These are phyloP conservation scores for Catostylus mosaicus DNA, from an alignment of 30 jellyfish, hydroid and myxozoan species.

Conservation along the genomic window DNA sequence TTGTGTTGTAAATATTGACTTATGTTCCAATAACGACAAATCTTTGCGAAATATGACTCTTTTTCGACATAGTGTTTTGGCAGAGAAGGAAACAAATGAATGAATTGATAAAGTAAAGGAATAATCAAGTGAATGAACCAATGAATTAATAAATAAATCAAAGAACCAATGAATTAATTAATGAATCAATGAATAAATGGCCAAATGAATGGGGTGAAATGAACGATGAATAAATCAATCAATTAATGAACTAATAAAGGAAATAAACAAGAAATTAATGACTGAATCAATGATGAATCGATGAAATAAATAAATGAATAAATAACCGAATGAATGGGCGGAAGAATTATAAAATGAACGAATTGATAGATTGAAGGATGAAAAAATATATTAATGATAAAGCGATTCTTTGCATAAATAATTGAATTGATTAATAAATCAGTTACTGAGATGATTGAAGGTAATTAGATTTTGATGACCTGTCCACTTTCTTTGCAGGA, in stretches of 20 bases:
- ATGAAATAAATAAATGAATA: background rate
- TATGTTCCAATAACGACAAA: too few species aligned
- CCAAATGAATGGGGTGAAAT: background rate
- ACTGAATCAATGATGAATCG: background rate
- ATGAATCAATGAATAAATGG: background rate
- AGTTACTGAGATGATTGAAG: background rate
- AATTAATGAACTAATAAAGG: background rate
- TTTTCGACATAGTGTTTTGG: too few species aligned
- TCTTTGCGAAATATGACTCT: too few species aligned
- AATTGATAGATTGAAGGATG: background rate
- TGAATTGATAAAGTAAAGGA: background rate
- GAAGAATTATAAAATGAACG: background rate
- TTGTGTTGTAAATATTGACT: background rate
- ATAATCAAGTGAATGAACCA: background rate
- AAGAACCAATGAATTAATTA: too few species aligned
- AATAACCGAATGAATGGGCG: background rate
- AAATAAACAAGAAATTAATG: too few species aligned
- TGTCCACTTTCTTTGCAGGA: conserved; percentile 51
- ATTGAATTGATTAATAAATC: background rate
- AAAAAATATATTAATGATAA: background rate
- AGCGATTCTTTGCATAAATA: background rate
- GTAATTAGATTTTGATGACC: too few species aligned
- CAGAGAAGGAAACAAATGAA: too few species aligned
- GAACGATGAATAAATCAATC: background rate
- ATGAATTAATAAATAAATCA: background rate